Evolutionary conservation across 1,140 invertebrate genomes (phyloP).

Genomic region (Patella vulgata): DNA sequence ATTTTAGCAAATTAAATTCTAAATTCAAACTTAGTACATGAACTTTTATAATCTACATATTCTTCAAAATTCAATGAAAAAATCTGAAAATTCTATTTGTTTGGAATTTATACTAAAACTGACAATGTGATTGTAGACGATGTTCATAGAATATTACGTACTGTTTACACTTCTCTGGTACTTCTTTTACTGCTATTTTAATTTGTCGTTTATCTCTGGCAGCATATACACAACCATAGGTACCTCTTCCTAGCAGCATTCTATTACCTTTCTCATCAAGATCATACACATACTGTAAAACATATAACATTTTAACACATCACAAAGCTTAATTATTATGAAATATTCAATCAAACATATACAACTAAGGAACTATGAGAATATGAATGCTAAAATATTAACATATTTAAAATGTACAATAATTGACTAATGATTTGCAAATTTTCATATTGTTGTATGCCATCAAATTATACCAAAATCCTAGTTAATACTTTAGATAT

Average conservation of each 20-base stretch:
- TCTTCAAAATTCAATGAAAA: no score
- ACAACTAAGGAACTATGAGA: no score
- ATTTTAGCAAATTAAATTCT: background rate
- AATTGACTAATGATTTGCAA: no score
- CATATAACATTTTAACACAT: no score
- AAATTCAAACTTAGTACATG: background rate
- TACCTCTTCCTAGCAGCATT: constrained; percentile 92
- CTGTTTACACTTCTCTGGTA: constrained; percentile 95
- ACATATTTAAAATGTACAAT: no score
- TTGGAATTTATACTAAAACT: background rate
- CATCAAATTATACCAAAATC: no score
- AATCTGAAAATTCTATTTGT: no score
- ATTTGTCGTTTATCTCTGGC: constrained; percentile 94
- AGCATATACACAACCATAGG: constrained; percentile 95
- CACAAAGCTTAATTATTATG: no score
- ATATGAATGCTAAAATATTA: no score
- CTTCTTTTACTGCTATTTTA: constrained; percentile 97
- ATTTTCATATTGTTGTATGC: no score
- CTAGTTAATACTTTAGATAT: no score
- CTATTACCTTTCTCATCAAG: constrained; percentile 88
- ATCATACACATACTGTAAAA: constrained; percentile 93
- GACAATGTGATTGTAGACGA: background rate
- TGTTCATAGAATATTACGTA: constrained; percentile 53
- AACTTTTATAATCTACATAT: background rate
- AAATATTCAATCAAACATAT: no score